Conservation (phyloP, 2,888 invertebrate genomes). For the Agonopterix subpropinquella region DNA sequence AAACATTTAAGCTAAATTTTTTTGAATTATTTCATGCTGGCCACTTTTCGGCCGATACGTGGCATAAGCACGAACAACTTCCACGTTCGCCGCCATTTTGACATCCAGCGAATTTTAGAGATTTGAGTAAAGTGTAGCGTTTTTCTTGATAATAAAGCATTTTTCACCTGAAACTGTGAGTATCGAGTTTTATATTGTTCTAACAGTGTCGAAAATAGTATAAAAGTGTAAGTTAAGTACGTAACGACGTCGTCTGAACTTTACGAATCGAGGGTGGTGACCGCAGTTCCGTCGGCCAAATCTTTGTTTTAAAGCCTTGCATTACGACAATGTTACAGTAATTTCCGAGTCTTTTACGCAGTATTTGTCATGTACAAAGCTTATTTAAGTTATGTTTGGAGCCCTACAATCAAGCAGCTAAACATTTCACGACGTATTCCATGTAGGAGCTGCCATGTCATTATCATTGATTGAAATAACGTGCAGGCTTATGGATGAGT, state of each 20-base stretch:
- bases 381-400: not conserved
- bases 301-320: conserved; percentile 43
- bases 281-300: conserved; percentile 72
- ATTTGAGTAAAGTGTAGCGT: conserved; percentile 82
- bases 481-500: conserved; percentile 62
- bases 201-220: conserved; percentile 10
- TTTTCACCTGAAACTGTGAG: conserved; percentile 74
- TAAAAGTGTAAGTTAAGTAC: conserved; percentile 20
- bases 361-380: not conserved
- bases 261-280: conserved; percentile 65
- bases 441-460: conserved; percentile 68
- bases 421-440: conserved; percentile 14
- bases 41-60: conserved; percentile 80
- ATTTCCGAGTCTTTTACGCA: not conserved
- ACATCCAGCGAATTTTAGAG: conserved; percentile 84
- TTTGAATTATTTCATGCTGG: conserved; percentile 33
- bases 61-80: conserved; percentile 86
- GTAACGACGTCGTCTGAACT: conserved; percentile 12
- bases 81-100: conserved; percentile 89
- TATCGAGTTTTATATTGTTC: conserved; percentile 20
- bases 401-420: not conserved
- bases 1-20: too few species aligned
- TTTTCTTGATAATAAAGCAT: conserved; percentile 75
- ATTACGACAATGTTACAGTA: conserved; percentile 1
- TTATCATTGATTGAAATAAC: conserved; percentile 70